These are phyloP conservation scores for Ametastegia equiseti DNA, from an alignment of 2,888 invertebrate species.

Conservation along the genomic window DNA sequence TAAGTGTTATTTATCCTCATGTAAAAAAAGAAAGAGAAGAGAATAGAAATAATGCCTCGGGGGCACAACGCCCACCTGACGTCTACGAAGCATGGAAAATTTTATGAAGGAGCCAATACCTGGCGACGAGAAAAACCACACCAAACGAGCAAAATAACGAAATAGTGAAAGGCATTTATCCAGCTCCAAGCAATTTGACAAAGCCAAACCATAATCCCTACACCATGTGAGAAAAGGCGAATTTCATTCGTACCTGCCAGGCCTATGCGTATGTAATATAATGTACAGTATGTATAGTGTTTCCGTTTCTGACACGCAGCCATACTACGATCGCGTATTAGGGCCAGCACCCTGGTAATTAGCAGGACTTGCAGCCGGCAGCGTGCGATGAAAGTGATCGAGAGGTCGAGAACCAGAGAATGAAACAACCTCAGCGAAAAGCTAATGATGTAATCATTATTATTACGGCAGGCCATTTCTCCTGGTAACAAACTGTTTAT, in stretches of 20 bases:
- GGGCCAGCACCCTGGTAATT: background rate
- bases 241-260: background rate
- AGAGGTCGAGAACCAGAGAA: conserved; percentile 55
- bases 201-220: background rate
- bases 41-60: background rate
- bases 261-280: background rate
- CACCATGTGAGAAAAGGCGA: background rate
- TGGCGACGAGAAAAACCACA: conserved; percentile 33
- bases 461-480: conserved; percentile 63
- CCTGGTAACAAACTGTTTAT: conserved; percentile 68
- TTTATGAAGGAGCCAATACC: background rate
- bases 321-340: background rate
- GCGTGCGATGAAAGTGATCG: conserved; percentile 32
- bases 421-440: conserved; percentile 60
- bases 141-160: background rate
- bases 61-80: background rate
- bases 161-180: conserved; percentile 10
- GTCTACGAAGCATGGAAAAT: background rate
- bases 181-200: conserved; percentile 5
- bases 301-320: background rate
- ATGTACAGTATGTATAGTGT: background rate
- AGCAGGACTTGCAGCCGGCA: conserved; percentile 16
- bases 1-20: background rate
- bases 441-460: conserved; percentile 62
- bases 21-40: background rate